Conservation (phyloP, 1,140 invertebrate genomes). For the Telenomus remus region DNA sequence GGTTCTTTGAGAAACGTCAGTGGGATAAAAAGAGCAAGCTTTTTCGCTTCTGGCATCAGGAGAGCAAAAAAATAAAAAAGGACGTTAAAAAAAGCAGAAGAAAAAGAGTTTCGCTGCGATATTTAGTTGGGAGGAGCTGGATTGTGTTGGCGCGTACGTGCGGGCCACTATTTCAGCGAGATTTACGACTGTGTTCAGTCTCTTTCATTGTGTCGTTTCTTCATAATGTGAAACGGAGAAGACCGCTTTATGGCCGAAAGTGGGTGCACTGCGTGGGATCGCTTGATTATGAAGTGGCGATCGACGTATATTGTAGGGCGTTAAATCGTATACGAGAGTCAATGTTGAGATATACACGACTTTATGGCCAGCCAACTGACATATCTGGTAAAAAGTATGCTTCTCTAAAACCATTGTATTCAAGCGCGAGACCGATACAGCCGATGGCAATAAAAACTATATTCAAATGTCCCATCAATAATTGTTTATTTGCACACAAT, state of each 20-base stretch:
- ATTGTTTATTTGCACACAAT: slow-evolving; percentile 23
- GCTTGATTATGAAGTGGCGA: slow-evolving; percentile 59
- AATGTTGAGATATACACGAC: slow-evolving; percentile 53
- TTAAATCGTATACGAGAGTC: slow-evolving; percentile 53
- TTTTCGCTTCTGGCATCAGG: no score
- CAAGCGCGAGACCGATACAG: slow-evolving; percentile 44
- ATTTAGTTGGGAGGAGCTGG: no score
- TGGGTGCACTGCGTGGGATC: slow-evolving; percentile 55
- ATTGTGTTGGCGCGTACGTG: no score
- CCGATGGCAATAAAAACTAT: slow-evolving; percentile 46
- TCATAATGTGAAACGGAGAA: slow-evolving; percentile 50
- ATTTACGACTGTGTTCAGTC: slow-evolving; percentile 47
- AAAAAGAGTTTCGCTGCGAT: no score
- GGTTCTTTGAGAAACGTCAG: no score
- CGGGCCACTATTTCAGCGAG: slow-evolving; percentile 41
- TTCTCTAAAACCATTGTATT: slow-evolving; percentile 55
- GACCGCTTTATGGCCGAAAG: slow-evolving; percentile 53
- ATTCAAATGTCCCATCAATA: slow-evolving; percentile 25
- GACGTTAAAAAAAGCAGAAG: no score
- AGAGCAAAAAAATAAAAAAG: no score
- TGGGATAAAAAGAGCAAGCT: no score
- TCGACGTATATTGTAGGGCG: slow-evolving; percentile 55
- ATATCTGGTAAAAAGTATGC: slow-evolving; percentile 54
- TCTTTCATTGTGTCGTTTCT: slow-evolving; percentile 52
- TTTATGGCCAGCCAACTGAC: slow-evolving; percentile 53